phyloP scores from a whole-genome alignment of 2,113 vertebrate genomes.

The Ovibos moschatus region DNA sequence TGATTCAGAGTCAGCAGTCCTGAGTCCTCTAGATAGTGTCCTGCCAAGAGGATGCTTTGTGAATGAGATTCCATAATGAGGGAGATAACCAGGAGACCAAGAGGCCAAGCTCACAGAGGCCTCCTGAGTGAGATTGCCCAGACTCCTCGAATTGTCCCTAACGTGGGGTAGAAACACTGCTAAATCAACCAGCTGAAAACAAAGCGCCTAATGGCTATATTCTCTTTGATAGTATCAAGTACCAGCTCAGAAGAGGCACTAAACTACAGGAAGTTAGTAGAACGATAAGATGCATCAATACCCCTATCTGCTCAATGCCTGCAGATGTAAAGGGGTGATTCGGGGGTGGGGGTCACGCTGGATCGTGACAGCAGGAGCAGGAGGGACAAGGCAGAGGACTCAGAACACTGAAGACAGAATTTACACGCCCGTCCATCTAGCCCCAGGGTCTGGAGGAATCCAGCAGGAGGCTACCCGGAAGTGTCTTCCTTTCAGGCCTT shows the following conservation, averaged over 20 bases:
- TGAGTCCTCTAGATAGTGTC: neutral
- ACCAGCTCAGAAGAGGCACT: neutral
- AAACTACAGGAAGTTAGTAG: neutral
- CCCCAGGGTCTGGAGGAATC: neutral
- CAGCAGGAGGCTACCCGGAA: neutral
- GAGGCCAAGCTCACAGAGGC: neutral
- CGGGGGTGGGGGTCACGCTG: neutral
- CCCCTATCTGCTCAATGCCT: neutral
- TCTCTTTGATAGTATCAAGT: neutral
- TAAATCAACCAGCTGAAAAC: neutral
- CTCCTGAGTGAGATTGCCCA: neutral
- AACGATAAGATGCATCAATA: fast-evolving
- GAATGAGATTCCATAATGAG: neutral
- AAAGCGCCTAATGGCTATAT: neutral
- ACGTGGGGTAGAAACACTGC: fast-evolving
- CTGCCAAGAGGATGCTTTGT: neutral
- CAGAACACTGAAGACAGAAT: neutral
- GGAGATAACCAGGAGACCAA: neutral
- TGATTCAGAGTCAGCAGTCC: neutral
- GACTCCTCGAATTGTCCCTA: neutral
- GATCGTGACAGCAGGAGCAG: neutral
- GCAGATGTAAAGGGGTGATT: neutral
- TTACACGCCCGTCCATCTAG: fast-evolving
- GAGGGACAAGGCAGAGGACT: neutral
- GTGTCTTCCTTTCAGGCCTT: neutral